phyloP scores from a whole-genome alignment of 2,113 vertebrate genomes.

The Gallinago jamesoni region DNA sequence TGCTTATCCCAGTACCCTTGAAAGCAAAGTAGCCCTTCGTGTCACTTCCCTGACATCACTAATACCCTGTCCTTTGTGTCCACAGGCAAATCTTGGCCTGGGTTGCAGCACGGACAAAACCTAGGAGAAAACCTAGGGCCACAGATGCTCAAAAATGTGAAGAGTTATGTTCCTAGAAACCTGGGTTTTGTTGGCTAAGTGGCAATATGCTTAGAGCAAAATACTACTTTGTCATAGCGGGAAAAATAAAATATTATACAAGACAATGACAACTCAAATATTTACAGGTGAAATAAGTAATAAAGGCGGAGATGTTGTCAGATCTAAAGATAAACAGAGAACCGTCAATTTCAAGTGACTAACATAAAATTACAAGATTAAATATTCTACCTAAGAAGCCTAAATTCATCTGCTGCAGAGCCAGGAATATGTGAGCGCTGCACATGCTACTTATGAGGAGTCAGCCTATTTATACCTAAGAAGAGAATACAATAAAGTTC shows the following conservation, averaged over 20 bases:
- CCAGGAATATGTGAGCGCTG: neutral
- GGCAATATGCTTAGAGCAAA: neutral
- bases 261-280: slow-evolving; percentile 32
- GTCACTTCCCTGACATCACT: neutral
- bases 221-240: neutral
- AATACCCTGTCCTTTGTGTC: neutral
- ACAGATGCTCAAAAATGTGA: neutral
- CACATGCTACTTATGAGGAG: neutral
- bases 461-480: neutral
- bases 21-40: neutral
- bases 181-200: neutral
- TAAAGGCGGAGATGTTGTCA: slow-evolving; percentile 7
- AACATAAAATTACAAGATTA: slow-evolving; percentile 28
- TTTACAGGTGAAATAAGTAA: slow-evolving; percentile 23
- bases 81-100: neutral
- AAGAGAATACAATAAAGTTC: neutral
- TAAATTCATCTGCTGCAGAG: neutral
- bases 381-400: slow-evolving; percentile 12
- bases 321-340: slow-evolving; percentile 36
- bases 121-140: neutral
- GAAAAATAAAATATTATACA: slow-evolving; percentile 1
- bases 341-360: slow-evolving; percentile 8
- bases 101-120: neutral
- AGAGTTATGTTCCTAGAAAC: neutral
- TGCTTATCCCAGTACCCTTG: neutral